Evolutionary conservation across 1,140 invertebrate genomes (phyloP), one percentile per base, ranked within the genome.

Genomic region (Hestina assimilis): DNA sequence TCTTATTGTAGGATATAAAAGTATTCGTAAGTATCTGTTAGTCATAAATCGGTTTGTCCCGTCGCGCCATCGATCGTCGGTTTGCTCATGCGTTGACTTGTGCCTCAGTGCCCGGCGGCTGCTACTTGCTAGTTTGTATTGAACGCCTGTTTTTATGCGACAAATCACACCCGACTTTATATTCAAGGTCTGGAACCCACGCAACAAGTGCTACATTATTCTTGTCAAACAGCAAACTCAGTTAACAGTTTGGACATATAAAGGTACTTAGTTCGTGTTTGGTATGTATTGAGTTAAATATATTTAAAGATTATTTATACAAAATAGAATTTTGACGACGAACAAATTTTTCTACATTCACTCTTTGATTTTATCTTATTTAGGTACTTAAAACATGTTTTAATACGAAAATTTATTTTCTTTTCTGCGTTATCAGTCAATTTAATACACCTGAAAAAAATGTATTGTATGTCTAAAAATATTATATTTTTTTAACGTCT

Each of bases 81-180:
- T 46, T 50, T 56, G 54, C 54, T 57, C 57, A 54, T 65, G 58
- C 57, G 52, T 52, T 59, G 61, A 38, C 41, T 21, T 19, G 21
- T 35, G 26, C 52, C 40, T 66, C 7, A 48, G 29, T 58, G 31
- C 41, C 51, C n/a, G n/a, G n/a, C n/a, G n/a, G n/a, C n/a, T n/a
- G n/a, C n/a, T n/a, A n/a, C n/a, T n/a, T 56, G 45, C 31, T 45
- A 50, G 59, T 52, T 54, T 50, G 38, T 35, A 38, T 15, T 24
- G 50, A 12, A n/a, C n/a, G 12, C 47, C 40, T 60, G 31, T 47
- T 51, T 52, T 51, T 33, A 45, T 55, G 59, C 65, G 60, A 70
- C 71, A 82, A 78, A 75, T 72, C 69, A 75, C 72, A 62, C 68
- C 60, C 57, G 63, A 59, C 48, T 75, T 74, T 66, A 52, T 65